phyloP scores from a whole-genome alignment of 2,113 vertebrate genomes.

The Chlorodrepanis virens region DNA sequence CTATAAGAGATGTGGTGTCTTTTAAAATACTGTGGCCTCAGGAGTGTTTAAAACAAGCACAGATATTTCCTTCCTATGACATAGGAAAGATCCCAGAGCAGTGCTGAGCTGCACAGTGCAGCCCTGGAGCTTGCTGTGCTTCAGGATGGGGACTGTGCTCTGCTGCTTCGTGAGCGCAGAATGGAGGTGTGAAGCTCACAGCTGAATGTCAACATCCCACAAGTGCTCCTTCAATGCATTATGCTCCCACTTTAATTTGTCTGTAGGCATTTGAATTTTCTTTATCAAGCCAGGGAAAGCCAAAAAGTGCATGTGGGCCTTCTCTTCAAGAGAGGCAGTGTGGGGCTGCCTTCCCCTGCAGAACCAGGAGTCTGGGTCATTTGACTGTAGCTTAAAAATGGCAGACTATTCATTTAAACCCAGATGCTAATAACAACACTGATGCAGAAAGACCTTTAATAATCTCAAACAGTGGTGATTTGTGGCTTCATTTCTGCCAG shows the following conservation, averaged over 20 bases:
- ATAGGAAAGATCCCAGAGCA: background rate
- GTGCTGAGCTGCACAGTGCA: background rate
- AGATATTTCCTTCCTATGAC: background rate
- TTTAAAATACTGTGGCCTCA: background rate
- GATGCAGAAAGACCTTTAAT: constrained; percentile 14
- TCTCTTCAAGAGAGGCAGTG: constrained; percentile 15
- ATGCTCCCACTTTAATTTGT: constrained; percentile 42
- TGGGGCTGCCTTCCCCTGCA: constrained; percentile 32
- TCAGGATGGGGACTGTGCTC: constrained; percentile 1
- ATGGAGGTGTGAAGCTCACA: constrained; percentile 47
- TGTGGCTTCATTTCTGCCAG: constrained; percentile 32
- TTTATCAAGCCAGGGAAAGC: background rate
- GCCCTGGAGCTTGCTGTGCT: background rate
- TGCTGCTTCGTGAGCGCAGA: constrained; percentile 42
- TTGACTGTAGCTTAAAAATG: constrained; percentile 10
- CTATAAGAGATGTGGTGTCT: background rate
- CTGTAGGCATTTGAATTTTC: constrained; percentile 43
- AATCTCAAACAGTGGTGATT: constrained; percentile 35
- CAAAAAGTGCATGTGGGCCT: constrained; percentile 25
- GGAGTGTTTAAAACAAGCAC: background rate
- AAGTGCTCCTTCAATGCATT: constrained; percentile 40
- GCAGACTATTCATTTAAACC: constrained; percentile 23
- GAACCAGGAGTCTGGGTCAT: constrained; percentile 18
- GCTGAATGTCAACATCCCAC: constrained; percentile 57
- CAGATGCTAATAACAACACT: constrained; percentile 34